Evolutionary conservation across 2,797 vertebrate species (phyloP), one percentile per base, ranked within the genome.

Genomic region (Dicrostonyx torquatus): DNA sequence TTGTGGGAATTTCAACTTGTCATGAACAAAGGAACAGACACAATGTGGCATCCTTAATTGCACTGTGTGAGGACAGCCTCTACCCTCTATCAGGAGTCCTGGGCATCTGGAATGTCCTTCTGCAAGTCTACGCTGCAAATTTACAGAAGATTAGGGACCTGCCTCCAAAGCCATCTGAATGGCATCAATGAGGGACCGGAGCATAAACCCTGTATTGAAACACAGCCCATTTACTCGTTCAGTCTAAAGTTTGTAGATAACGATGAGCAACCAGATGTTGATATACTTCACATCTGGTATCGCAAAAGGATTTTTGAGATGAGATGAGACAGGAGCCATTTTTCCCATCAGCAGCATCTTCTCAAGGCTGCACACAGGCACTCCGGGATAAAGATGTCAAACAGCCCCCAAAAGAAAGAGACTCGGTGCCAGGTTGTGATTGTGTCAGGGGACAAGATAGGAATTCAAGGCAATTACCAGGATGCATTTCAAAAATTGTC

Each of bases 61-160:
- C 40, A 68, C 40, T 4, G 22, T 18, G 4, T 1, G 1, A 43
- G 15, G 26, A 34, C 17, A 50, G 10, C 34, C 73, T 77, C 11
- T 66, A 43, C 3, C 40, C 80, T 60, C 29, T 87, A 31, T 50
- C 0, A 17, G 22, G 45, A 79, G 31, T 72, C 20, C 15, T 17
- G 60, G 93, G 34, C 22, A 0, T 86, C 75, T 83, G n/a, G 96
- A 96, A 79, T 50, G 79, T 6, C 78, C 0, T 90, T 83, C 91
- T 70, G 50, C 89, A 97, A 96, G 70, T 64, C 93, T 73, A 50
- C 53, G 8, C n/a, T 5, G 18, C 29, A 62, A 31, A 94, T 62
- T 83, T 87, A 80, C 40, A 73, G 29, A 80, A 84, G 89, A 9
- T 24, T 50, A 0, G 37, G 10, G 55, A 58, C 73, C 87, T 55